Evolutionary conservation across 2,888 invertebrate genomes (phyloP), one percentile per base, ranked within the genome.

Genomic region (Sarcophaga caerulescens): DNA sequence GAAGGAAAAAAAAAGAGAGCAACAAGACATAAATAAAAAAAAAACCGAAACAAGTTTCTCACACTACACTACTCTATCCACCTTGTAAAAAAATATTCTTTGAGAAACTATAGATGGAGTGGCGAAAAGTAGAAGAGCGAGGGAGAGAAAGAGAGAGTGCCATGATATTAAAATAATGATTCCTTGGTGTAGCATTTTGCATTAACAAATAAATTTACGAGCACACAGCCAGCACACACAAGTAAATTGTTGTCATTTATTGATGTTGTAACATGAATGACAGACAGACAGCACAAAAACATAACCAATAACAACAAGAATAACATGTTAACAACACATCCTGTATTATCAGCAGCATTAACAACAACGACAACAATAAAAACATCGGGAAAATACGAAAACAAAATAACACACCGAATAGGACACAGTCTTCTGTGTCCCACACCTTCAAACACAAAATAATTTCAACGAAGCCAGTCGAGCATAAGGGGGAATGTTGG

Each of bases 161-260:
- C 5, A 21, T 47, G 44, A 6, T 19, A 52, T 70, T 70, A 45
- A 45, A 52, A 63, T 79, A 84, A 74, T 35, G 63, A 79, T 35
- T 59, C 74, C 78, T 69, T 74, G 44, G 62, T 74, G 78, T 19
- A 68, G 17, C n/a, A 82, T 77, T 82, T 77, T 77, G 52, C 45
- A 11, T 59, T 78, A 74, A 78, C 66, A 73, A 73, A 69, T 59
- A 52, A 52, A 17, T 52, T 14, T 52, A 52, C 52, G 17, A 52
- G 52, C 12, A 52, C 4, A 52, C 69, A 70, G 47, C 57, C 78
- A 83, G 73, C 73, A 78, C 69, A 25, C 35, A 21, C 69, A 52
- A 52, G 17, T 52, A 52, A 84, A 75, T 84, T 74, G 65, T 63
- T 79, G 71, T 70, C 78, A 84, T 79, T 74, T 84, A 79, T 74